Base-by-base conservation (phyloP, 2,797 vertebrate genomes). In the Galago senegalensis region DNA sequence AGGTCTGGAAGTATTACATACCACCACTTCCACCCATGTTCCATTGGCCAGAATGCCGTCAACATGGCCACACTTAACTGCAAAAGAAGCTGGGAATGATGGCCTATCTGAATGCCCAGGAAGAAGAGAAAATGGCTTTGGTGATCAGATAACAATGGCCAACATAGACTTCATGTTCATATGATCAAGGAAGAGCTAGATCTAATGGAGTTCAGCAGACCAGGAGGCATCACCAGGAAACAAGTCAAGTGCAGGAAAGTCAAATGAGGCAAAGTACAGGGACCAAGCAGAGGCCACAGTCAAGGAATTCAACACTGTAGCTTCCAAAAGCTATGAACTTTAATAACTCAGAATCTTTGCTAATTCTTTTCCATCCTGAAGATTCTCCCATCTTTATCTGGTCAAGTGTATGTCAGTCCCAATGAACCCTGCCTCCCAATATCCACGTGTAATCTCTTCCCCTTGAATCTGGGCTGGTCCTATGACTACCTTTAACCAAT, bases 51-150 rank as follows among this genome's bases (percentile, higher is more conserved):
- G 58, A 96, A 94, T 18, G 69, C 69, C 61, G 12, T 80, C 49
- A 61, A 75, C 34, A 61, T n/a, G 25, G 76, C 70, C 37, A 60
- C 29, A 81, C 16, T 61, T 73, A 92, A 67, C 17, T 76, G 34
- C n/a, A 91, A 77, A 37, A 56, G 46, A 93, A 95, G 3, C n/a
- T 92, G 27, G 53, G 27, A 43, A 10, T 79, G 58, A 34, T 40
- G 13, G 7, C 53, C 56, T 88, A 61, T 6, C 29, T 73, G 14
- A 86, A 16, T 70, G n/a, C 25, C 49, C 27, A 75, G 34, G 46
- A 83, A 94, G 69, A 82, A 93, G 40, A 92, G 17, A 97, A 88
- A 84, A 80, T 63, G 20, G 31, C 11, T 77, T 76, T 67, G 40
- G 34, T 92, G 60, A 37, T 89, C 69, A 90, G 77, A 69, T 16